Conservation (phyloP, 2,113 vertebrate species). For the Pseudolaguvia tuberculata region DNA sequence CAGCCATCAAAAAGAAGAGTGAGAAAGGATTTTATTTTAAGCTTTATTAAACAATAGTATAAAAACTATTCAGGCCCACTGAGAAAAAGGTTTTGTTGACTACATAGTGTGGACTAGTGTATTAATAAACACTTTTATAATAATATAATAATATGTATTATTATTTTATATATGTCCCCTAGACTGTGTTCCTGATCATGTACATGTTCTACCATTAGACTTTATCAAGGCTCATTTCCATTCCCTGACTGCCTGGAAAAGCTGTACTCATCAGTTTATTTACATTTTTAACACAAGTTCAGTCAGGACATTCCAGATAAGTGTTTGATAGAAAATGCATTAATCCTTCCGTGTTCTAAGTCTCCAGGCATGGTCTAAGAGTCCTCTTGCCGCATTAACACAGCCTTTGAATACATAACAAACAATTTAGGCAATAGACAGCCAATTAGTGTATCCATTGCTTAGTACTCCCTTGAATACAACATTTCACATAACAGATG, state of each 20-base stretch:
- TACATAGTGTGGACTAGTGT: not conserved
- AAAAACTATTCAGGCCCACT: too few relatives aligned
- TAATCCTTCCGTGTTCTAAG: conserved; percentile 4
- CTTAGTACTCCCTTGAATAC: not conserved
- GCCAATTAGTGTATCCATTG: conserved; percentile 17
- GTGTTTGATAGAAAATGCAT: conserved; percentile 22
- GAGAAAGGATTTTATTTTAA: too few relatives aligned
- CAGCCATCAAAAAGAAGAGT: too few relatives aligned
- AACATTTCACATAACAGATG: too few relatives aligned
- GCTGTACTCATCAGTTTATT: not conserved
- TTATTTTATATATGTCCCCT: too few relatives aligned
- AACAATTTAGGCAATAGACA: conserved; percentile 25
- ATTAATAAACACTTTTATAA: too few relatives aligned
- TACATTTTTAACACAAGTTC: not conserved
- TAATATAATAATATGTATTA: too few relatives aligned
- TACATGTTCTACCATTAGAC: conserved; percentile 1
- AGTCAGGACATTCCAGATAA: not conserved
- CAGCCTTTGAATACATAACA: conserved; percentile 29
- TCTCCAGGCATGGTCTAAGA: conserved; percentile 22
- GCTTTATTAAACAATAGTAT: too few relatives aligned
- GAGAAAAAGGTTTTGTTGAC: too few relatives aligned
- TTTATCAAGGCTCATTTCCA: not conserved
- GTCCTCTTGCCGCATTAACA: conserved; percentile 26
- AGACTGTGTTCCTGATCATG: not conserved
- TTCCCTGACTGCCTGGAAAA: not conserved